phyloP scores from a whole-genome alignment of 2,888 invertebrate species.

The Rhamnusium bicolor region DNA sequence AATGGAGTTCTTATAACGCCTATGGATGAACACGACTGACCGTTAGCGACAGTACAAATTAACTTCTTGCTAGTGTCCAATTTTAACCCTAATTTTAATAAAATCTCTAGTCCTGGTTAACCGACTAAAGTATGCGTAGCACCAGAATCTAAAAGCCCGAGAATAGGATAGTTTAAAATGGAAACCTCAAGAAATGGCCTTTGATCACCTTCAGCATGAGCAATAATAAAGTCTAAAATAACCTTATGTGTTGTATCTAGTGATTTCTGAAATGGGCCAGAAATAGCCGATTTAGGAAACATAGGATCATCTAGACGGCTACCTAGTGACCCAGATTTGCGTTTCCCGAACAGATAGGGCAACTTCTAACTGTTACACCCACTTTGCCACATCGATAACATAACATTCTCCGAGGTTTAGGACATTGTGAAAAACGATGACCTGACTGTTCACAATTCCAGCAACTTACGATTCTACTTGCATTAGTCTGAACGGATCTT shows the following conservation, averaged over 20 bases:
- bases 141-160: not conserved
- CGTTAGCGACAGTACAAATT: not conserved
- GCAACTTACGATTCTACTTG: too few species aligned
- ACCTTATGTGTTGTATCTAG: not conserved
- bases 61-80: not conserved
- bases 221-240: not conserved
- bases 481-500: too few species aligned
- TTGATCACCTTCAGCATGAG: slow-evolving; percentile 1
- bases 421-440: not conserved
- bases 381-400: not conserved
- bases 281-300: not conserved
- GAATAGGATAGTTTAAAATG: not conserved
- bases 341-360: not conserved
- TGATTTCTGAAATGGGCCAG: too few species aligned
- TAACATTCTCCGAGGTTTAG: not conserved
- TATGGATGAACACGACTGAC: not conserved
- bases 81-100: not conserved
- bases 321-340: not conserved
- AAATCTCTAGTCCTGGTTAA: not conserved
- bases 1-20: not conserved
- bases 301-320: not conserved
- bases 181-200: not conserved
- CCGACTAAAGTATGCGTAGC: slow-evolving; percentile 3
- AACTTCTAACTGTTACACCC: not conserved
- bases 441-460: not conserved